Evolutionary conservation across 2,888 invertebrate genomes (phyloP), one percentile per base, ranked within the genome.

Genomic region (Coelogynopora nodosa): DNA sequence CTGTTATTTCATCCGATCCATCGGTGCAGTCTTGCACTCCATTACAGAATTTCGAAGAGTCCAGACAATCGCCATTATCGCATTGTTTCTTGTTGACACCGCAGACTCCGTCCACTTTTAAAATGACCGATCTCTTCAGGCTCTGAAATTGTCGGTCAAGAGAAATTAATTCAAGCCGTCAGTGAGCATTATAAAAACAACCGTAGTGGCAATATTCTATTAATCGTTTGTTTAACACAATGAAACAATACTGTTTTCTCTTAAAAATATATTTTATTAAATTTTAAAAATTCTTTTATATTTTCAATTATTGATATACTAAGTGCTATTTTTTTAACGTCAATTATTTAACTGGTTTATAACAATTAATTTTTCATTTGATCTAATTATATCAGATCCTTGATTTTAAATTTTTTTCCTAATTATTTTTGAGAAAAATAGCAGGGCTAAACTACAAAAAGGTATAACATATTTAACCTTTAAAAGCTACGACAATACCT

Each of bases 21-120:
- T 85, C 85, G n/a, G 67, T 67, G 67, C 85, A 85, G 29, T 85
- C 67, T 26, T 26, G 0, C 5, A 67, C 23, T 23, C 23, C 23
- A 26, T 85, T 28, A 30, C 85, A 85, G 74, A 85, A 85, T 30
- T 27, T 26, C 0, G 18, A 27, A 13, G 28, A 27, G 23, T 85
- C 85, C 10, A 85, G 67, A 30, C 85, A 85, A 23, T 81, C 0
- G 1, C 67, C n/a, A 67, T 85, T 85, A 0, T 30, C 13, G 67
- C 85, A 85, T 23, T 13, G 5, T 26, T 26, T 74, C 23, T 74
- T 74, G 74, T 74, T 74, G 23, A 74, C 74, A 23, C 74, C 74
- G 27, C 74, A 74, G 5, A 23, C 5, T 2, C 74, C 74, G 2
- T 74, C 74, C 10, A 74, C 74, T 26, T 74, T 74, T 26, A 74